Base-by-base conservation (phyloP, 2,113 vertebrate species). In the Alosa alosa region DNA sequence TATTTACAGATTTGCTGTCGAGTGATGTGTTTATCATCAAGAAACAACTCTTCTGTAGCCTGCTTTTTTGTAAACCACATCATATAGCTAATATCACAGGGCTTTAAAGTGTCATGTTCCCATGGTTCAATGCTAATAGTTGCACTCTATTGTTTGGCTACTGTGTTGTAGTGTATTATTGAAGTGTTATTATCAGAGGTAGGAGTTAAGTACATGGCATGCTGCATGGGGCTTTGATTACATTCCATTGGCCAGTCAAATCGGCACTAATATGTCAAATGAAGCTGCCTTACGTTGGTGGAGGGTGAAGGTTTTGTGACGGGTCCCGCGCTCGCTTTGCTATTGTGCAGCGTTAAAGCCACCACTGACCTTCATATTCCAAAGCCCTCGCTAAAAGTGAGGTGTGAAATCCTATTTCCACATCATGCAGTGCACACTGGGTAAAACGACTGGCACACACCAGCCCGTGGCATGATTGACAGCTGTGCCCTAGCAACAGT, bases 401-500 rank as follows among this genome's bases (percentile, higher is more conserved):
- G 81, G 50, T 84, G 68, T 83, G 39, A 45, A 81, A 86, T 84
- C 52, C 46, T 85, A 88, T 89, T 83, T 84, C 88, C 83, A 41
- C 41, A 85, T 88, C 82, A 11, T 84, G 85, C 81, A 68, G 31
- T 50, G 64, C 41, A 91, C 91, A 86, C 88, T 89, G 90, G 45
- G 82, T 84, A 88, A 86, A 81, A 83, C 86, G 78, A 90, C 91
- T 91, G 88, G 86, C 86, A 88, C 89, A 88, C 89, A 91, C 91
- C 88, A 92, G 91, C 91, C 90, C 84, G 89, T 83, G 88, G 89
- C 64, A 60, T 87, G 89, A 93, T 88, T 93, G 93, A 94, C 93
- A 94, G 84, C 86, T 93, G 93, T 95, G 94, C 94, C 93, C 91
- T 95, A 90, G 94, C 93, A 95, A 95, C 94, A 89, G 90, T 92